phyloP scores from a whole-genome alignment of 2,797 vertebrate species.

The Malacoraja senta region DNA sequence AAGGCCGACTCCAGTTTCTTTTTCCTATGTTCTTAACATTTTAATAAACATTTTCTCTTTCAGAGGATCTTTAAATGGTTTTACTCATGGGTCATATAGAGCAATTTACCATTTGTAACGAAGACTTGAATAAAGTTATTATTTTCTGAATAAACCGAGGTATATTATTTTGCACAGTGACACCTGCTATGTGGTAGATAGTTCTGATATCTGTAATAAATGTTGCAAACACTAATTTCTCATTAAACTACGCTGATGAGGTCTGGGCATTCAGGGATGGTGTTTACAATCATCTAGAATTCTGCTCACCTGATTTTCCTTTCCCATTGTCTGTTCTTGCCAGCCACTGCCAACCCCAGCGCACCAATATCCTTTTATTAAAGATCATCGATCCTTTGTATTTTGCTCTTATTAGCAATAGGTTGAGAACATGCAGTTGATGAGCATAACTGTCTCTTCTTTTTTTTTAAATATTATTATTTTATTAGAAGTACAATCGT shows the following conservation, averaged over 20 bases:
- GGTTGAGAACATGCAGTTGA: not conserved
- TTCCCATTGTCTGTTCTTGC: not conserved
- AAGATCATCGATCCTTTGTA: not conserved
- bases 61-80: no score
- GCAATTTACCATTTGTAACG: no score
- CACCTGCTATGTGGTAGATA: not conserved
- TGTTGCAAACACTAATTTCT: not conserved
- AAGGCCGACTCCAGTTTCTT: no score
- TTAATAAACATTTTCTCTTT: no score
- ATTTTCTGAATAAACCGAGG: not conserved
- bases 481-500: no score
- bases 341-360: not conserved
- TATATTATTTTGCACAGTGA: not conserved
- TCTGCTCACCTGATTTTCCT: not conserved
- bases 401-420: not conserved
- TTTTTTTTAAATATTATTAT: no score
- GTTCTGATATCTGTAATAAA: not conserved
- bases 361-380: not conserved
- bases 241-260: not conserved
- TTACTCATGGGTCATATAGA: no score
- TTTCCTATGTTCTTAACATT: no score
- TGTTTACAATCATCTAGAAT: no score
- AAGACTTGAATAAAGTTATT: not conserved
- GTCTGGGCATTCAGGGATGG: not conserved
- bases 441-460: not conserved